Evolutionary conservation across 1,140 invertebrate species (phyloP).

Genomic region (Drosophila pseudoobscura): DNA sequence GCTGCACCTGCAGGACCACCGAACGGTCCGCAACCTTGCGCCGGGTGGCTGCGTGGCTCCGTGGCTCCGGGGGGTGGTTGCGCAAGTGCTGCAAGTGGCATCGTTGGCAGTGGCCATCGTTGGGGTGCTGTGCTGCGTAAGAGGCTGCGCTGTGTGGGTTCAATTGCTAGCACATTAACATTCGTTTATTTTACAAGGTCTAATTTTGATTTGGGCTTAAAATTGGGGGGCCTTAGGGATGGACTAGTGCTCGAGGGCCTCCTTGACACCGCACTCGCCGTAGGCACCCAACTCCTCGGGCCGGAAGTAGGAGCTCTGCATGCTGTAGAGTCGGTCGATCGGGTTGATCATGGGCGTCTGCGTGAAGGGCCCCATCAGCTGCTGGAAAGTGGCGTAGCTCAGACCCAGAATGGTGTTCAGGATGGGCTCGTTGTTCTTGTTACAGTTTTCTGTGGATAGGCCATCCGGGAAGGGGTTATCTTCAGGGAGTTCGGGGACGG

Average conservation of each 20-base stretch:
- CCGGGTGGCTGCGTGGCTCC: slow-evolving; percentile 19
- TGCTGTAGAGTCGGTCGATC: slow-evolving; percentile 87
- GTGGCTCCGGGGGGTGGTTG: slow-evolving; percentile 30
- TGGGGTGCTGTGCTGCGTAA: background rate
- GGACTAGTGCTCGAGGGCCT: slow-evolving; percentile 64
- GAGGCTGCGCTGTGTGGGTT: slow-evolving; percentile 12
- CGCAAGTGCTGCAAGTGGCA: slow-evolving; percentile 25
- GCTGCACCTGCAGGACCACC: slow-evolving; percentile 76
- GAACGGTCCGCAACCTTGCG: slow-evolving; percentile 48
- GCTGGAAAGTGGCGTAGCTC: slow-evolving; percentile 83
- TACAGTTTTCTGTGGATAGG: slow-evolving; percentile 72
- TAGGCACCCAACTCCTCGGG: slow-evolving; percentile 84
- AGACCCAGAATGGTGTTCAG: slow-evolving; percentile 82
- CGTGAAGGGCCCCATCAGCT: slow-evolving; percentile 82
- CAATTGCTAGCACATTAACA: slow-evolving; percentile 73
- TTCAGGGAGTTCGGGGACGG: rapidly evolving
- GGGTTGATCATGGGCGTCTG: slow-evolving; percentile 85
- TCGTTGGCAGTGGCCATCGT: slow-evolving; percentile 14
- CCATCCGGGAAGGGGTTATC: background rate
- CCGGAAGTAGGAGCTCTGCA: slow-evolving; percentile 87
- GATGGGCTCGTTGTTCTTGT: slow-evolving; percentile 79
- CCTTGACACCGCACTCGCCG: slow-evolving; percentile 72
- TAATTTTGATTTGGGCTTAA: slow-evolving; percentile 82
- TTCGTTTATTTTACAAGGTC: slow-evolving; percentile 77
- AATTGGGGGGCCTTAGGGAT: slow-evolving; percentile 41